A percentile compares a stretch with the other conserved stretches of the same genome.
Conservation (phyloP, 2,113 vertebrate species). For the Calyptommatus sinebrachiatus region DNA sequence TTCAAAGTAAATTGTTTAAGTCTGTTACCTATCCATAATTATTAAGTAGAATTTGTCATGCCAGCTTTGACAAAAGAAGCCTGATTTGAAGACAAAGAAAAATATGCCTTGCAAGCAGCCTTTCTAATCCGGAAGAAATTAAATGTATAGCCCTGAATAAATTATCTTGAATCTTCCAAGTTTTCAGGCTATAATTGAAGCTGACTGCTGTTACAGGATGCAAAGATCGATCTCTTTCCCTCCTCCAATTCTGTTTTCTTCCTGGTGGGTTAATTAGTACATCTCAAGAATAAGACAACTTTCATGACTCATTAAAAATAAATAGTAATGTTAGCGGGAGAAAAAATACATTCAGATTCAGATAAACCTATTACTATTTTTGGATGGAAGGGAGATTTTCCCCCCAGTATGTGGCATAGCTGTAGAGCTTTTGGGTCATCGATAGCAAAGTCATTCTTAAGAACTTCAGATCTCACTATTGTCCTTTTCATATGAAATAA, state of each 20-base stretch:
- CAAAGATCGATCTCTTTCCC: conserved; percentile 61
- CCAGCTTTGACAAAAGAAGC: conserved; percentile 31
- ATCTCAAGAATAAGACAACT: conserved; percentile 49
- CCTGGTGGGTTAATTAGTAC: conserved; percentile 64
- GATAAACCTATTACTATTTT: conserved; percentile 41
- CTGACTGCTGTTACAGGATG: conserved; percentile 50
- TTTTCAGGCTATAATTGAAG: conserved; percentile 66
- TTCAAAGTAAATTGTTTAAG: not conserved
- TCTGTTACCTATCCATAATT: conserved; percentile 34
- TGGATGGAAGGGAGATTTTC: not conserved
- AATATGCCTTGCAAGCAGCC: conserved; percentile 42
- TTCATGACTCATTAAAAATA: conserved; percentile 61
- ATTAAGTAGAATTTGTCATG: conserved; percentile 30
- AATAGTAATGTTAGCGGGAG: conserved; percentile 44
- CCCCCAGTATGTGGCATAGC: not conserved
- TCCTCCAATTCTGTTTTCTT: conserved; percentile 53
- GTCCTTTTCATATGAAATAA: conserved; percentile 40
- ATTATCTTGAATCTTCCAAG: conserved; percentile 59
- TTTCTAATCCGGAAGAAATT: conserved; percentile 57
- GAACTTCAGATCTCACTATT: conserved; percentile 41
- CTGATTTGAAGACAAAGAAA: conserved; percentile 34
- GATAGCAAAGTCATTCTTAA: conserved; percentile 33
- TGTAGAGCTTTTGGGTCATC: conserved; percentile 24
- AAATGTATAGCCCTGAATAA: conserved; percentile 46
- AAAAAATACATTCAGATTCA: conserved; percentile 49